A percentile compares a stretch with the other conserved stretches of the same genome.
These are phyloP conservation scores for Cerastoderma edule DNA, from an alignment of 2,888 invertebrate species.

Conservation along the genomic window DNA sequence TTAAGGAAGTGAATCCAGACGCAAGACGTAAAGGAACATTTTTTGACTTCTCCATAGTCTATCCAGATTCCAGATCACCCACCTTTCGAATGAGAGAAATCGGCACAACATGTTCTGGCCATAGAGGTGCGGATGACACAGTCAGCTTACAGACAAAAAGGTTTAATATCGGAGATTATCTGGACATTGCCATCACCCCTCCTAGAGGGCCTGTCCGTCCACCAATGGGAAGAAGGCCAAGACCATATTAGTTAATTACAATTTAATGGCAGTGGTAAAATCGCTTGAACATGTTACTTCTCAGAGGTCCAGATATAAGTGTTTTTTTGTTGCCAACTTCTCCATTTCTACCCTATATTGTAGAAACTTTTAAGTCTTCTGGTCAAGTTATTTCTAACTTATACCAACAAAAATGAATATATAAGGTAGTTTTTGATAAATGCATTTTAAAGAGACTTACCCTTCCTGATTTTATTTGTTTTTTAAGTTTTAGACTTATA, in stretches of 20 bases:
- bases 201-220: conserved; percentile 70
- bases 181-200: conserved; percentile 94
- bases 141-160: conserved; percentile 91
- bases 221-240: conserved; percentile 62
- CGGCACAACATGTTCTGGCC: conserved; percentile 94
- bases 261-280: too few relatives aligned
- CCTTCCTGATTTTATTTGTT: too few relatives aligned
- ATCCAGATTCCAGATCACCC: conserved; percentile 83
- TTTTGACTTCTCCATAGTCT: conserved; percentile 96
- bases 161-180: conserved; percentile 97
- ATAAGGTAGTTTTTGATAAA: too few relatives aligned
- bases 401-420: too few relatives aligned
- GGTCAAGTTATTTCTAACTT: too few relatives aligned
- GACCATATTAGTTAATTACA: conserved; percentile 62
- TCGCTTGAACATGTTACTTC: too few relatives aligned
- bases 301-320: too few relatives aligned
- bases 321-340: too few relatives aligned
- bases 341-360: too few relatives aligned
- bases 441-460: too few relatives aligned
- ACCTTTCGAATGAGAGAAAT: conserved; percentile 92
- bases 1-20: conserved; percentile 99
- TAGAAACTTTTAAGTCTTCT: too few relatives aligned
- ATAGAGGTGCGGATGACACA: conserved; percentile 97
- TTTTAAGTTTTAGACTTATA: too few relatives aligned
- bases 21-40: conserved; percentile 97